Evolutionary conservation across 2,797 vertebrate genomes (phyloP).

Genomic region (Stomatorhinus walkeri): DNA sequence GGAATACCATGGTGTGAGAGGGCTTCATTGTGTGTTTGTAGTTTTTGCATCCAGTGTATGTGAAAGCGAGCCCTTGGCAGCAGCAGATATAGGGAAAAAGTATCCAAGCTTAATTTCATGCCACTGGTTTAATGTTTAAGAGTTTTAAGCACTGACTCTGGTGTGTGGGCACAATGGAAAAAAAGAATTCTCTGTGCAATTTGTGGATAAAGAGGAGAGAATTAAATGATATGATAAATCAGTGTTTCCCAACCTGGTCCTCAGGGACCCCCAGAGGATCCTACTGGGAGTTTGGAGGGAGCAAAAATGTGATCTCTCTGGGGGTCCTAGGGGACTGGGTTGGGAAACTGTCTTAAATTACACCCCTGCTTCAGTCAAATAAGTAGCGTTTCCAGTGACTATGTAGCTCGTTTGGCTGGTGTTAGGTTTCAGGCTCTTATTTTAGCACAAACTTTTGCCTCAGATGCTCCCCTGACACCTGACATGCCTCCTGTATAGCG

Average conservation of each 20-base stretch:
- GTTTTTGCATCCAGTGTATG: not conserved
- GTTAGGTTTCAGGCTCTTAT: not conserved
- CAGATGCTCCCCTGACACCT: not conserved
- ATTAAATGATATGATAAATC: not conserved
- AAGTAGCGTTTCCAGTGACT: not conserved
- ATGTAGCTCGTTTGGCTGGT: not conserved
- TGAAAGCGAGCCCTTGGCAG: not conserved
- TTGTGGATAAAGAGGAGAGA: not conserved
- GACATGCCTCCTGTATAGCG: not conserved
- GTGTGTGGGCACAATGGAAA: not conserved
- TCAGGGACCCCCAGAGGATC: not conserved
- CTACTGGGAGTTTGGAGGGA: not conserved
- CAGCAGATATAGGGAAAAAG: not conserved
- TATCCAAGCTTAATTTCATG: not conserved
- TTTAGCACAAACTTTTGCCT: not conserved
- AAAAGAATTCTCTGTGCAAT: not conserved
- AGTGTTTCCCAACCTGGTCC: not conserved
- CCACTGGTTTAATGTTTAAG: not conserved
- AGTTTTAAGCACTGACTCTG: not conserved
- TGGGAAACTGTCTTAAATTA: not conserved
- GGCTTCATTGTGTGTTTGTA: not conserved
- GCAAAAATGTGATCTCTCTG: not conserved
- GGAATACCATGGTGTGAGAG: not conserved
- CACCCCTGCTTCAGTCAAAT: not conserved
- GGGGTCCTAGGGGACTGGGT: not conserved